Evolutionary conservation across 2,113 vertebrate species (phyloP).

Genomic region (Sarotherodon lohbergeri): DNA sequence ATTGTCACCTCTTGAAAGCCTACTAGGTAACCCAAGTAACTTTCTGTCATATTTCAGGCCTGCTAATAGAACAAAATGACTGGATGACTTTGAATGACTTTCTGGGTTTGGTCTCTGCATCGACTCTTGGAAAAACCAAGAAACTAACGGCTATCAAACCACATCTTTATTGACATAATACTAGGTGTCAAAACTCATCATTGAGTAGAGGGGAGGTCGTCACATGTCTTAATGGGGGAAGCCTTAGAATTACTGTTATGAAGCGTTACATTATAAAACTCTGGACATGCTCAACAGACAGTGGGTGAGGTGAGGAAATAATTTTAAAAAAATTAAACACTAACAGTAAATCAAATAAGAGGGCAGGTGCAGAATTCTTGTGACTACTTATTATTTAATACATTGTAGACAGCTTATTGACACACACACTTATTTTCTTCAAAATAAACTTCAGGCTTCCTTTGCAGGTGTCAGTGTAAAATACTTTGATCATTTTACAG

Average conservation of each 20-base stretch:
- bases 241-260: background rate
- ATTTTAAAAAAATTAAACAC: background rate
- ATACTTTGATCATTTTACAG: background rate
- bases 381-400: background rate
- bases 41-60: background rate
- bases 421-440: background rate
- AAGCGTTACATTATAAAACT: background rate
- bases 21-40: background rate
- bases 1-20: background rate
- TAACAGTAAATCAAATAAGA: rapidly evolving
- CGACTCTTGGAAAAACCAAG: background rate
- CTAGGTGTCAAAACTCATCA: background rate
- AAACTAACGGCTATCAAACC: background rate
- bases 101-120: background rate
- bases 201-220: background rate
- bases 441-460: background rate
- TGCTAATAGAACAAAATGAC: background rate
- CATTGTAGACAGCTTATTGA: background rate
- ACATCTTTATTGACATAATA: background rate
- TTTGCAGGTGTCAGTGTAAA: background rate
- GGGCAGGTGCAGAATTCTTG: background rate
- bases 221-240: background rate
- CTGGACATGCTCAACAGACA: background rate
- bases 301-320: background rate
- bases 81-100: background rate